phyloP scores from a whole-genome alignment of 2,113 vertebrate species.

The Sciurus niger region DNA sequence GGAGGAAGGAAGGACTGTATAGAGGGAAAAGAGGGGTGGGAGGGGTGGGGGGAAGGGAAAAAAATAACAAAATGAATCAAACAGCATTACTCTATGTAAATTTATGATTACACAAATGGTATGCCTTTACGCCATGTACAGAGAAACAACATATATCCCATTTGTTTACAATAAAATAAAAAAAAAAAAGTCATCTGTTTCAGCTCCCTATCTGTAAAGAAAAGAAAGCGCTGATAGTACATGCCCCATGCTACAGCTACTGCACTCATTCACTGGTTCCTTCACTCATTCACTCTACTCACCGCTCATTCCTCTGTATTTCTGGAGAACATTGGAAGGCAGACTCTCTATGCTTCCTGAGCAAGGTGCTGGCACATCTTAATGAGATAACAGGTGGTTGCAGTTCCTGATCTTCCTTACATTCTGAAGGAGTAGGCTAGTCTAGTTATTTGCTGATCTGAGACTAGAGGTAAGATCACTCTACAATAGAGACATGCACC shows the following conservation, averaged over 20 bases:
- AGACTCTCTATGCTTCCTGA: background rate
- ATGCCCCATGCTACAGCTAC: background rate
- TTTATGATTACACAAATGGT: no score
- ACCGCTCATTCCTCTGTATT: background rate
- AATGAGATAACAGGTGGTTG: background rate
- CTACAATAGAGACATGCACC: background rate
- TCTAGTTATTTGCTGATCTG: background rate
- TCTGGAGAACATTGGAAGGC: background rate
- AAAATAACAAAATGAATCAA: no score
- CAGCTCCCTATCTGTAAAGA: background rate
- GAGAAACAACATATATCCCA: no score
- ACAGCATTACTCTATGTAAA: no score
- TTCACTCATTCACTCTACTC: background rate
- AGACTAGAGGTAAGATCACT: background rate
- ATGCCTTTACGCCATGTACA: no score
- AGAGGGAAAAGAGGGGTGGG: no score
- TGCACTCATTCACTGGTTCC: background rate
- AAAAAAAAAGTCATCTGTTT: no score
- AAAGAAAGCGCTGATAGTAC: background rate
- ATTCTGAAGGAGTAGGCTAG: no score
- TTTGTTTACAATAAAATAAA: no score
- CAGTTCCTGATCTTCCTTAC: background rate
- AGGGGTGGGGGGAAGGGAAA: no score
- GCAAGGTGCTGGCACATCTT: rapidly evolving
- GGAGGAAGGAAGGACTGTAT: no score